Evolutionary conservation across 2,888 invertebrate species (phyloP).

Genomic region (Acleris laterana): DNA sequence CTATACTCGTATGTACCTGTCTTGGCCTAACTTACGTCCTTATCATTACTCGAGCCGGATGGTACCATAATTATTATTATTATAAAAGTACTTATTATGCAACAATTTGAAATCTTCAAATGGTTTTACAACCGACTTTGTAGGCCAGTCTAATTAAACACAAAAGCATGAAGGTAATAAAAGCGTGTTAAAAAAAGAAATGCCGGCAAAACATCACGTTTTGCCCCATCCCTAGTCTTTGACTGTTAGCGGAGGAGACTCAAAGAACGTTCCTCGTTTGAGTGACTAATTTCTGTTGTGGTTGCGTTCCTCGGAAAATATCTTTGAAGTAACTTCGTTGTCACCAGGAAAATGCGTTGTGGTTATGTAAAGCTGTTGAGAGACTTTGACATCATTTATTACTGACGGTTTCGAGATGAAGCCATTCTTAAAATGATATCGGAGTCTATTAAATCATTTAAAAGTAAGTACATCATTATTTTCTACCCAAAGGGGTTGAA

Average conservation of each 20-base stretch:
- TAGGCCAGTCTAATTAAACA: too few relatives aligned
- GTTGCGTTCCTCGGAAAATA: slow-evolving; percentile 30
- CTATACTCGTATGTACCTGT: too few relatives aligned
- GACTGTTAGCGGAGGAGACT: slow-evolving; percentile 15
- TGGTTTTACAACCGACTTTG: too few relatives aligned
- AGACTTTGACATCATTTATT: slow-evolving; percentile 28
- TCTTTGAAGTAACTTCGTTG: slow-evolving; percentile 35
- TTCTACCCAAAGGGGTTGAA: too few relatives aligned
- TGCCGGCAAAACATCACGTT: not conserved
- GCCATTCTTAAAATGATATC: slow-evolving; percentile 1
- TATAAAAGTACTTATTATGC: too few relatives aligned
- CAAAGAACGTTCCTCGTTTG: slow-evolving; percentile 35
- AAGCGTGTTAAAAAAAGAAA: not conserved
- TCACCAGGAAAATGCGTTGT: slow-evolving; percentile 28
- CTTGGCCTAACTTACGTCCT: too few relatives aligned
- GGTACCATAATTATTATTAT: too few relatives aligned
- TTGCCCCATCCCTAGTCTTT: slow-evolving; percentile 18
- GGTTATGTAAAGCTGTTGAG: slow-evolving; percentile 29
- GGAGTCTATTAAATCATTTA: not conserved
- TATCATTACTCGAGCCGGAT: too few relatives aligned
- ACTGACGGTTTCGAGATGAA: slow-evolving; percentile 12
- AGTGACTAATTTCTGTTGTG: slow-evolving; percentile 36
- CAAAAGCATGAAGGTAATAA: not conserved
- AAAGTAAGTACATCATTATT: not conserved
- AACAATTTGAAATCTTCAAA: too few relatives aligned